Percentiles rank a stretch among this genome's conserved stretches.
Evolutionary conservation across 2,113 vertebrate species (phyloP).

Genomic region (Dermatemys mawii): DNA sequence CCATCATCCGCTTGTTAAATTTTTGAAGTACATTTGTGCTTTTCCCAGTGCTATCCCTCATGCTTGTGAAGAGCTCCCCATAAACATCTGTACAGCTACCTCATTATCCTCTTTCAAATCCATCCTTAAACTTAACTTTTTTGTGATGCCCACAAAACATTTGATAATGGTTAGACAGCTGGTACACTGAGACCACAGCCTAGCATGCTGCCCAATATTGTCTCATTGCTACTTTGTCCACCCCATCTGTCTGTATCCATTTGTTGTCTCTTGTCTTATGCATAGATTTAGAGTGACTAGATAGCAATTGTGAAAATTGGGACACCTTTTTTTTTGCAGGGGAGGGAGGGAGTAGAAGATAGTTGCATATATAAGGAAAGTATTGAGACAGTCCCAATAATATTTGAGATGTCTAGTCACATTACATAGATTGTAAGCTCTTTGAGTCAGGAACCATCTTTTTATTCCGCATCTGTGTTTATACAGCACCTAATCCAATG

Average conservation of each 20-base stretch:
- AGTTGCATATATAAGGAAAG: no score
- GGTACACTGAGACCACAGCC: neutral
- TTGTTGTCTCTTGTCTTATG: neutral
- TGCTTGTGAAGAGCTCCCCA: neutral
- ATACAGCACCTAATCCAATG: neutral
- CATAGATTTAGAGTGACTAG: neutral
- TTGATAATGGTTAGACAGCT: neutral
- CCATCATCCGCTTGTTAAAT: neutral
- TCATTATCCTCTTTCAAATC: neutral
- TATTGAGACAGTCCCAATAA: neutral
- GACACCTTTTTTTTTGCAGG: no score
- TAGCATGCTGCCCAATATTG: neutral
- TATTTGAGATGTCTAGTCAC: neutral
- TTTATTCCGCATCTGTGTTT: neutral
- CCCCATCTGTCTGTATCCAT: neutral
- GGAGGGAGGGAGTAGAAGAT: neutral
- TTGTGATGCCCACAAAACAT: neutral
- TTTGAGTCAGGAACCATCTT: neutral
- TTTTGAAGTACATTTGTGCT: neutral
- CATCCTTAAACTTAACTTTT: neutral
- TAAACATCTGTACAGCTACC: neutral
- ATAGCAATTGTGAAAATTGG: no score
- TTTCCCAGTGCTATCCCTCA: neutral
- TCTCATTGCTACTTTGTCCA: neutral
- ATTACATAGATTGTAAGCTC: neutral